Percentiles rank a stretch among this genome's conserved stretches.
Conservation (phyloP, 2,797 vertebrate species). For the Lacerta agilis region DNA sequence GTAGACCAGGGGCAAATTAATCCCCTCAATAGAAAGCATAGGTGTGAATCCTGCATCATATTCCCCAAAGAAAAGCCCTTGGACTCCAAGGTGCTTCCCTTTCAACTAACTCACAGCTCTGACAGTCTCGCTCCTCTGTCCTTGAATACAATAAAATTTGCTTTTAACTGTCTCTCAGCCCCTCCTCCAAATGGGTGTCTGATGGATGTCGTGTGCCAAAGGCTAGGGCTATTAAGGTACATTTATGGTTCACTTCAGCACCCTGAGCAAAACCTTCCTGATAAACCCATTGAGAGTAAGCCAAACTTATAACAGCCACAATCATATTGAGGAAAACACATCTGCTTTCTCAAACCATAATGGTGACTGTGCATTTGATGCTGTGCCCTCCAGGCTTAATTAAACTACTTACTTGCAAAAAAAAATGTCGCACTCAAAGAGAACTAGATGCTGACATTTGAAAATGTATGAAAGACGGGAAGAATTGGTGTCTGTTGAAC, state of each 20-base stretch:
- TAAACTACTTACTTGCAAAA: conserved; percentile 4
- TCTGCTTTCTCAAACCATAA: background rate
- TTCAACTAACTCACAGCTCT: background rate
- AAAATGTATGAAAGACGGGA: conserved; percentile 33
- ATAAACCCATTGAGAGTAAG: background rate
- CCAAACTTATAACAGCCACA: background rate
- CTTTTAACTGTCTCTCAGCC: background rate
- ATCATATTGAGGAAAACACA: background rate
- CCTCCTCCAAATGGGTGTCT: background rate
- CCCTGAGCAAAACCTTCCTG: background rate
- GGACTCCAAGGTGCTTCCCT: background rate
- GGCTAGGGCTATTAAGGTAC: background rate
- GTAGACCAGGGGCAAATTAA: background rate
- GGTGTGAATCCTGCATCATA: background rate
- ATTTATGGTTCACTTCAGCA: background rate
- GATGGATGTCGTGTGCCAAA: background rate
- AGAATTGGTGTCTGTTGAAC: conserved; percentile 31
- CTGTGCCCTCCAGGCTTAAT: conserved; percentile 26
- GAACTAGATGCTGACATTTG: conserved; percentile 33
- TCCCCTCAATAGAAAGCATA: background rate
- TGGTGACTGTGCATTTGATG: background rate
- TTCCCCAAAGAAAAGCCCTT: background rate
- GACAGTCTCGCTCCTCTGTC: background rate
- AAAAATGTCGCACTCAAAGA: background rate
- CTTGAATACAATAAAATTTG: background rate